Evolutionary conservation across 92 coral and sea anemone species (phyloP).

Genomic region (Parazoanthus darwini): DNA sequence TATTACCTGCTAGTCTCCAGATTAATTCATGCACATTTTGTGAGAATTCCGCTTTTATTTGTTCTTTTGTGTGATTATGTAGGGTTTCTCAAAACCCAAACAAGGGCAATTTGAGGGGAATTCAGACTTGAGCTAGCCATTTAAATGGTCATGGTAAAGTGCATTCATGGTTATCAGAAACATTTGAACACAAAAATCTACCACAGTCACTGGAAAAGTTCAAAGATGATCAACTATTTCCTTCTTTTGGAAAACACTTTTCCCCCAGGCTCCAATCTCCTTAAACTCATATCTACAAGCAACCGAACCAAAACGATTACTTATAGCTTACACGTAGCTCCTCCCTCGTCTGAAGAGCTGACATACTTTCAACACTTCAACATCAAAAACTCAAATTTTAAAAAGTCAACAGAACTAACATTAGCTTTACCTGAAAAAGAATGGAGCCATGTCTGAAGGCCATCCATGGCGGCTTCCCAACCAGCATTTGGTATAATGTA

Average conservation of each 20-base stretch:
- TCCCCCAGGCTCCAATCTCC: not conserved
- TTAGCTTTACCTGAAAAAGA: constrained; percentile 53
- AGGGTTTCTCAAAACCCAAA: not conserved
- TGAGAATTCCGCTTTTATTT: too few species aligned
- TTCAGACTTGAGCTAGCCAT: too few species aligned
- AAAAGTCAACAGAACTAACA: not conserved
- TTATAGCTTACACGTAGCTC: too few species aligned
- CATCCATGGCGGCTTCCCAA: constrained; percentile 79
- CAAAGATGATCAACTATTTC: too few species aligned
- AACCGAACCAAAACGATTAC: not conserved
- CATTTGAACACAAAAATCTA: not conserved
- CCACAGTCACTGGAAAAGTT: too few species aligned
- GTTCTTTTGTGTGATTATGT: too few species aligned
- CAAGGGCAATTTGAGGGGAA: not conserved
- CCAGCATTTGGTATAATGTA: constrained; percentile 66
- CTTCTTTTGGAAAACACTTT: too few species aligned
- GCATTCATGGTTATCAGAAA: not conserved
- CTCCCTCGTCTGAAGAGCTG: not conserved
- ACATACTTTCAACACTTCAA: not conserved
- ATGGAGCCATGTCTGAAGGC: constrained; percentile 51
- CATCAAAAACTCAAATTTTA: not conserved
- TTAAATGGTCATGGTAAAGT: not conserved
- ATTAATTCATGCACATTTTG: too few species aligned
- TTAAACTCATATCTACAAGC: not conserved
- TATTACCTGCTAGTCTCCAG: not conserved